phyloP scores from a whole-genome alignment of 1,140 invertebrate species.

The Ganaspis sp. region DNA sequence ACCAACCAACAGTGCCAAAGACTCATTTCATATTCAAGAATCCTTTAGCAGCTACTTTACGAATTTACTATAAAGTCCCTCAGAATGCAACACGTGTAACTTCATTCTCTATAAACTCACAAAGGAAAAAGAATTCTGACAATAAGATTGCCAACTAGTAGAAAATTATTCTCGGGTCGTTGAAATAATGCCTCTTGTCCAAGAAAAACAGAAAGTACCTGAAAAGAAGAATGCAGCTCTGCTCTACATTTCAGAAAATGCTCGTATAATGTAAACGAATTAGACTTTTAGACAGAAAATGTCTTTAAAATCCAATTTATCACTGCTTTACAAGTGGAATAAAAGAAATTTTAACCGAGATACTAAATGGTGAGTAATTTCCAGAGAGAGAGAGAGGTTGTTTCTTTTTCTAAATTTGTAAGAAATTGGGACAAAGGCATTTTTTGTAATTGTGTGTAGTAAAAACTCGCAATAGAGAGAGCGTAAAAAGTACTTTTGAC shows the following conservation, averaged over 20 bases:
- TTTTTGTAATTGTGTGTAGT: too few species aligned
- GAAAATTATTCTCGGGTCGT: conserved; percentile 21
- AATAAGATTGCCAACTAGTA: conserved; percentile 25
- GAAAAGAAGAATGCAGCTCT: conserved; percentile 11
- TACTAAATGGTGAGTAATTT: too few species aligned
- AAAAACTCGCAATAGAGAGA: too few species aligned
- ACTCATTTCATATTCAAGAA: conserved; percentile 23
- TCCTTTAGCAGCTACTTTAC: conserved; percentile 4
- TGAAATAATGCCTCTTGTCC: conserved; percentile 19
- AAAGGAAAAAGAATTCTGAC: conserved; percentile 5
- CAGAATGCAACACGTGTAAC: conserved; percentile 2
- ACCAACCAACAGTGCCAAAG: neutral
- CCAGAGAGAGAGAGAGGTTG: too few species aligned
- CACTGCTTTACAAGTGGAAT: neutral
- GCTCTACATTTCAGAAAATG: conserved; percentile 6
- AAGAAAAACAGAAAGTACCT: conserved; percentile 10
- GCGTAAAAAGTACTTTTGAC: too few species aligned
- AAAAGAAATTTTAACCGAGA: too few species aligned
- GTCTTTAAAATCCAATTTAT: conserved; percentile 14
- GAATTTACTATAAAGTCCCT: neutral
- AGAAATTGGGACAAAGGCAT: too few species aligned
- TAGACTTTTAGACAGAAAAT: neutral
- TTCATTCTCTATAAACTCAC: neutral
- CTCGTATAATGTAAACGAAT: neutral
- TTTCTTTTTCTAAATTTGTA: too few species aligned